These are phyloP conservation scores for Anastatus disparis DNA, from an alignment of 1,140 invertebrate genomes.

Conservation along the genomic window DNA sequence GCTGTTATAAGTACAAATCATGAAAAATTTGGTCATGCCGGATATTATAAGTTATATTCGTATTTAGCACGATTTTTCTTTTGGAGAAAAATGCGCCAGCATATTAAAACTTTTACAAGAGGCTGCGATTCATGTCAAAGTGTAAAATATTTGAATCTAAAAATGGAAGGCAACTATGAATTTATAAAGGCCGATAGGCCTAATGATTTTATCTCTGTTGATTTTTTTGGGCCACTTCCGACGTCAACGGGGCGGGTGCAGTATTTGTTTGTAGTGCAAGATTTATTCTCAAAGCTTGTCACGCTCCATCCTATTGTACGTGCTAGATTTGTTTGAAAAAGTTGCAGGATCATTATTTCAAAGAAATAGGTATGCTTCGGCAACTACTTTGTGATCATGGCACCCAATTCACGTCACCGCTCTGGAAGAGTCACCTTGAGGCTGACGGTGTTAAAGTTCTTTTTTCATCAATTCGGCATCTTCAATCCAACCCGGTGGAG, in stretches of 20 bases:
- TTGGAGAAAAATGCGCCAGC: background rate
- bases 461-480: conserved; percentile 17
- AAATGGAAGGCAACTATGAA: conserved; percentile 13
- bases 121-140: conserved; percentile 22
- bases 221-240: conserved; percentile 29
- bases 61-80: background rate
- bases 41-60: too few species aligned
- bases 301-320: conserved; percentile 19
- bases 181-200: background rate
- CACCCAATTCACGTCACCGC: background rate
- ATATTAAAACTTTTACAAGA: background rate
- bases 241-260: conserved; percentile 4
- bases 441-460: background rate
- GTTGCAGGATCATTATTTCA: background rate
- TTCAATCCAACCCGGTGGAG: conserved; percentile 11
- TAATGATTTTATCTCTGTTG: conserved; percentile 24
- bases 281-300: conserved; percentile 19
- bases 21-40: too few species aligned
- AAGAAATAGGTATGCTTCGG: background rate
- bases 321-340: background rate
- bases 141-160: conserved; percentile 12
- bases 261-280: conserved; percentile 30
- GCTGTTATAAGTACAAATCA: too few species aligned
- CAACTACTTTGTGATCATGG: background rate
- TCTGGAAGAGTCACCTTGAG: background rate